These are phyloP conservation scores for Bolinopsis microptera DNA, from an alignment of 37 sponge, comb jelly and placozoan species.

Conservation along the genomic window DNA sequence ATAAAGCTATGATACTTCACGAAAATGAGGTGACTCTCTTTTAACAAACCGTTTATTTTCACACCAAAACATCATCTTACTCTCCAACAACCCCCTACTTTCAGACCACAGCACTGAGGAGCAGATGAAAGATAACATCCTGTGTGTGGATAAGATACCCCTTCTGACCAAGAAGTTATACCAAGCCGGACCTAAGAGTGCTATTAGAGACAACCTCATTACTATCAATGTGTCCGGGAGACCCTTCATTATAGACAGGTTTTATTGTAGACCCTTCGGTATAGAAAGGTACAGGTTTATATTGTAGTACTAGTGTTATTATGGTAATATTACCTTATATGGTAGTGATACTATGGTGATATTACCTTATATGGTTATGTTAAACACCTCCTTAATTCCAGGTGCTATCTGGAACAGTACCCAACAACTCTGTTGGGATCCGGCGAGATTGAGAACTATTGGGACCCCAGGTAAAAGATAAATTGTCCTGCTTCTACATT, in stretches of 20 bases:
- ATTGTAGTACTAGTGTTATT: too few relatives aligned
- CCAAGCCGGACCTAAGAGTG: neutral
- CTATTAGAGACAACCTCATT: neutral
- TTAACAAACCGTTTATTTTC: too few relatives aligned
- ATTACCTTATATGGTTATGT: neutral
- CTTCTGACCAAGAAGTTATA: neutral
- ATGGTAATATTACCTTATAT: too few relatives aligned
- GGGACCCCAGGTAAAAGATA: too few relatives aligned
- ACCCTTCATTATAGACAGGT: neutral
- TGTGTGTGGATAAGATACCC: neutral
- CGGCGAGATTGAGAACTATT: neutral
- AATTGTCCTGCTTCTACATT: too few relatives aligned
- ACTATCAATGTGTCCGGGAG: constrained; percentile 39
- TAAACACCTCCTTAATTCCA: neutral
- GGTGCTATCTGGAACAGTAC: neutral
- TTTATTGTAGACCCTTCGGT: too few relatives aligned
- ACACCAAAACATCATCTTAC: too few relatives aligned
- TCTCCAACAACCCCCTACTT: too few relatives aligned
- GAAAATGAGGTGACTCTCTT: too few relatives aligned
- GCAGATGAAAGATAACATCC: neutral
- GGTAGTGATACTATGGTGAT: too few relatives aligned
- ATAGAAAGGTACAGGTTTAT: too few relatives aligned
- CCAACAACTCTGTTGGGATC: neutral
- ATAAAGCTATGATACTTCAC: too few relatives aligned
- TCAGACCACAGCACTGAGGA: neutral